Base-by-base conservation (phyloP, 1,140 invertebrate genomes). In the Cotesia chilonis region DNA sequence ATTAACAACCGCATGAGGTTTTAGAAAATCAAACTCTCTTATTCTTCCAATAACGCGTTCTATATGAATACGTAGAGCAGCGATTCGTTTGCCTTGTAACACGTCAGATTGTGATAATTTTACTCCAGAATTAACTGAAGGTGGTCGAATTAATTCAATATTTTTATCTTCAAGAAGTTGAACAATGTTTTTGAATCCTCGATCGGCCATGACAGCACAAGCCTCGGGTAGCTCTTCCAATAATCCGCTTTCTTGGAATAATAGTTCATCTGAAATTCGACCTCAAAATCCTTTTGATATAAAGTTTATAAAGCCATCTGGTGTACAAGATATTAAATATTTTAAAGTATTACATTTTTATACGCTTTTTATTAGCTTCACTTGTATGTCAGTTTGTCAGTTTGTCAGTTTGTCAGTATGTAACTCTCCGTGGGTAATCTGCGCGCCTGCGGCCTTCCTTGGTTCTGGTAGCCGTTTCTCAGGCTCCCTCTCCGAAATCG, bases 291-390 rank as follows among this genome's bases (percentile, higher is more conserved):
- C 85, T 67, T 78, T 67, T 5, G 85, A 87, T 41, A 88, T 77
- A 71, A 79, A 88, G 77, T 82, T 84, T 10, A 86, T 79, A n/a
- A 82, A 78, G 1, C 84, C 84, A 79, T 88, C 81, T 28, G 84
- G 82, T 14, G 82, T 86, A 60, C 74, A 76, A n/a, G 82, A 82
- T 73, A 87, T 80, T 63, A 84, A 79, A 80, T 86, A 87, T 75
- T 85, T 85, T 12, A 82, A 72, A 38, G 82, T 85, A 74, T 86
- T 81, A 52, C 65, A 73, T 47, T 77, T 76, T 71, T n/a, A n/a
- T n/a, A n/a, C n/a, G n/a, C n/a, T n/a, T n/a, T n/a, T n/a, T n/a
- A n/a, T n/a, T n/a, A n/a, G n/a, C n/a, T n/a, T n/a, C n/a, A n/a
- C n/a, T n/a, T n/a, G n/a, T n/a, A n/a, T n/a, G n/a, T n/a, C n/a